A percentile compares a stretch with the other conserved stretches of the same genome.
phyloP scores from a whole-genome alignment of 2,888 invertebrate genomes.

The Drosophila mulleri region DNA sequence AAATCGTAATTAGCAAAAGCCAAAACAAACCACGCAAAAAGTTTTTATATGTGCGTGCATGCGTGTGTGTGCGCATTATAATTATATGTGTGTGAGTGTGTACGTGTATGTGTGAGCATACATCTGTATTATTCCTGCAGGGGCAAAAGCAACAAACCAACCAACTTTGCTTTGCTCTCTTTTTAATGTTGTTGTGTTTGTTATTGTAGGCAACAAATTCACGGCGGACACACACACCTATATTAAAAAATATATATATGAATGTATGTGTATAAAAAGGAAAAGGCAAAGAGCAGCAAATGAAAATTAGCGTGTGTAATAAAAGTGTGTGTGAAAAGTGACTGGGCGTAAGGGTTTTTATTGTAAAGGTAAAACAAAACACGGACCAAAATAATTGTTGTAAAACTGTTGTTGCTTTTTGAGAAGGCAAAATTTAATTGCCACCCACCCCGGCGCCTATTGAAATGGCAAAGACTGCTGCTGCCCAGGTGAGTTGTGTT shows the following conservation, averaged over 20 bases:
- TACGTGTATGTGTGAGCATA: slow-evolving; percentile 18
- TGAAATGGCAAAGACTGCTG: slow-evolving; percentile 76
- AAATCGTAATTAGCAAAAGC: slow-evolving; percentile 40
- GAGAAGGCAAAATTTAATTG: slow-evolving; percentile 33
- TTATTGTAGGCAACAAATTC: slow-evolving; percentile 65
- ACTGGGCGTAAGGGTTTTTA: slow-evolving; percentile 46
- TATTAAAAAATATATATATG: slow-evolving; percentile 9
- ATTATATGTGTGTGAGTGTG: slow-evolving; percentile 32
- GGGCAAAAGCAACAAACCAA: slow-evolving; percentile 68
- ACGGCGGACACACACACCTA: slow-evolving; percentile 28
- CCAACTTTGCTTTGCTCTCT: slow-evolving; percentile 59
- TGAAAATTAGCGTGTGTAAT: slow-evolving; percentile 62
- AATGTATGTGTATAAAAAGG: slow-evolving; percentile 30
- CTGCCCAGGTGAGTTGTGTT: slow-evolving; percentile 70
- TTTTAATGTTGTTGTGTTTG: slow-evolving; percentile 54
- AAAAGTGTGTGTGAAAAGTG: slow-evolving; percentile 33
- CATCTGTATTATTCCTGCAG: slow-evolving; percentile 59
- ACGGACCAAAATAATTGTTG: slow-evolving; percentile 34
- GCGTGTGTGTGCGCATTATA: slow-evolving; percentile 56
- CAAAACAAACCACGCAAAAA: slow-evolving; percentile 58
- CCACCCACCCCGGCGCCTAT: slow-evolving; percentile 18
- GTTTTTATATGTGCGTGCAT: slow-evolving; percentile 40
- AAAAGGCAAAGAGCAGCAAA: slow-evolving; percentile 53
- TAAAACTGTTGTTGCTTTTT: slow-evolving; percentile 26
- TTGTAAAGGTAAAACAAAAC: slow-evolving; percentile 32